Base-by-base conservation (phyloP, 2,797 vertebrate genomes). In the Petrocephalus sullivani region DNA sequence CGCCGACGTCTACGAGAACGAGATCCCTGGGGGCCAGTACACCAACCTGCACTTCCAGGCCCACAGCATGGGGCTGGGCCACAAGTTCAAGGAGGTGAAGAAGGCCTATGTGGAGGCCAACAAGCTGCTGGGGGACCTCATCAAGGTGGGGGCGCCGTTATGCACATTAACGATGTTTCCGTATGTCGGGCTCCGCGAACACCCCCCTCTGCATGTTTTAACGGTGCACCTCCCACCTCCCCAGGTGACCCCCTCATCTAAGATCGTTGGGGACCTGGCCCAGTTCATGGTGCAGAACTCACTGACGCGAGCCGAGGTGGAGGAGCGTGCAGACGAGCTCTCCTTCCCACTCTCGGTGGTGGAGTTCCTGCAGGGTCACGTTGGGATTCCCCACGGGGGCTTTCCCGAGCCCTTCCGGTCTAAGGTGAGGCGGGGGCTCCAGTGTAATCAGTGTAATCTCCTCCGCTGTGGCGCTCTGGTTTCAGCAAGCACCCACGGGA, bases 251-350 rank as follows among this genome's bases (percentile, higher is more conserved):
- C 98, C 98, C 0, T 96, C 97, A 5, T 99, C 98, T 0, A 99
- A 99, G 96, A 98, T 99, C 0, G 98, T 99, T 85, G 98, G 98
- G 0, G 98, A 99, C 93, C 92, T 99, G 94, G 98, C 98, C 0
- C 98, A 99, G 95, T 99, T 99, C 93, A 97, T 99, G 98, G 98
- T 98, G 89, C 98, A 99, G 95, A 99, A 99, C 88, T 92, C 94
- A 87, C 92, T 99, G 92, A 95, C 91, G 1, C 93, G 96, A 7
- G 94, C 95, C 0, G 97, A 98, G 28, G 96, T 95, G 1, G 98
- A 98, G 91, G 96, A 97, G 41, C 93, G 95, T 10, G 98, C 97
- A 0, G 98, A 99, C 1, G 98, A 99, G 91, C 92, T 99, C 64
- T 98, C 98, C 89, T 98, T 99, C 93, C 98, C 98, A 0, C 94